Percentiles rank a stretch among this genome's conserved stretches.
phyloP scores from a whole-genome alignment of 2,888 invertebrate species.

The Glyphotaelius pellucidus region DNA sequence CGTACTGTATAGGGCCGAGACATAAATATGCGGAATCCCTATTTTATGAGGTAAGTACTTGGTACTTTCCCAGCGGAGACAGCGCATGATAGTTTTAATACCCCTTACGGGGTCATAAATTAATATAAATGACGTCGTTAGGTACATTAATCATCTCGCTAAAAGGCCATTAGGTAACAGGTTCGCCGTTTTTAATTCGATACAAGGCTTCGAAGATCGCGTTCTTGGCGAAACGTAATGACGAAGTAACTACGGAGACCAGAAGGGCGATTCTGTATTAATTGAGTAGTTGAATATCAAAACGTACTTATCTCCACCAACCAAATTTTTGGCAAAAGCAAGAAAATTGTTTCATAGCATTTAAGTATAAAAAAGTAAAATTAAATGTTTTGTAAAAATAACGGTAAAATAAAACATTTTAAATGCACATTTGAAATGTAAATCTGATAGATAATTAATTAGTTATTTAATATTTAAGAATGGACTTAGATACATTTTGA shows the following conservation, averaged over 20 bases:
- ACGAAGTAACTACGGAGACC: neutral
- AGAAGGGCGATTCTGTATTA: too few relatives aligned
- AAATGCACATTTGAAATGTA: too few relatives aligned
- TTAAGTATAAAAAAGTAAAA: too few relatives aligned
- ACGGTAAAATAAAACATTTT: too few relatives aligned
- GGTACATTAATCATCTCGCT: conserved; percentile 16
- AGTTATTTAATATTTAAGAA: too few relatives aligned
- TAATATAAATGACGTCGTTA: neutral
- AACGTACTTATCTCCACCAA: too few relatives aligned
- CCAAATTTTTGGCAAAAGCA: too few relatives aligned
- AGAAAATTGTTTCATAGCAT: too few relatives aligned
- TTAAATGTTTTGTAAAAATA: too few relatives aligned
- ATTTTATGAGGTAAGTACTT: neutral
- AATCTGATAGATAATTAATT: too few relatives aligned
- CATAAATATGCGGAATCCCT: neutral
- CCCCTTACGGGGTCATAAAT: conserved; percentile 4
- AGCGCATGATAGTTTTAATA: neutral
- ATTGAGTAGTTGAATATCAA: too few relatives aligned
- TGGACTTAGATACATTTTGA: too few relatives aligned
- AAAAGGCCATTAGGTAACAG: conserved; percentile 19
- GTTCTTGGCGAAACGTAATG: neutral
- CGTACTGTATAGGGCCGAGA: neutral
- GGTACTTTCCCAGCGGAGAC: neutral
- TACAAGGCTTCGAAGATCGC: neutral
- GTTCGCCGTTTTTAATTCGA: conserved; percentile 31